Evolutionary conservation across 2,113 vertebrate genomes (phyloP).

Genomic region (Falcunculus frontatus): DNA sequence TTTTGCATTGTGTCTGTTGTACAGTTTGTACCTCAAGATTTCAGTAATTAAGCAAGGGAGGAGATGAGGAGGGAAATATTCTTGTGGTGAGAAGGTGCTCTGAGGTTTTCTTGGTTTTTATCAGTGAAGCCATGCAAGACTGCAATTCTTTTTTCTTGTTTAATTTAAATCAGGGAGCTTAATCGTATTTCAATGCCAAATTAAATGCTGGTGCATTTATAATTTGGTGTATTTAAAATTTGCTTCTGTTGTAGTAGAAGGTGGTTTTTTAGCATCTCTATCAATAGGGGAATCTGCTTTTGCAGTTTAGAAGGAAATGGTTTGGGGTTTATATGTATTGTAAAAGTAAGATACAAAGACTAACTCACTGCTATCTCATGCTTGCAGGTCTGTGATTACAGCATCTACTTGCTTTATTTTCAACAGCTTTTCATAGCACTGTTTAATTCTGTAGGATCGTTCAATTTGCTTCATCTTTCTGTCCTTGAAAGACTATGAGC

Average conservation of each 20-base stretch:
- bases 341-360: not conserved
- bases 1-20: not conserved
- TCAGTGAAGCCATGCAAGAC: not conserved
- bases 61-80: not conserved
- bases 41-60: not conserved
- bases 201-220: not conserved
- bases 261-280: not conserved
- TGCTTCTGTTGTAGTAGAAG: not conserved
- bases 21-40: not conserved
- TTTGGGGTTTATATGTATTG: not conserved
- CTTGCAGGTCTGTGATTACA: not conserved
- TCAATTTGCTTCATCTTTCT: slow-evolving; percentile 54
- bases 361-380: not conserved
- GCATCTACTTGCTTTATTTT: slow-evolving; percentile 39
- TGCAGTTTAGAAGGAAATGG: not conserved
- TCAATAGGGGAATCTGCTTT: not conserved
- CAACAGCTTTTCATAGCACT: slow-evolving; percentile 42
- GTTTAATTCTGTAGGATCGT: slow-evolving; percentile 35
- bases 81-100: not conserved
- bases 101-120: slow-evolving; percentile 1
- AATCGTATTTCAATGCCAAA: not conserved
- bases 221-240: not conserved
- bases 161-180: not conserved
- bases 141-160: not conserved
- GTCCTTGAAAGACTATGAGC: slow-evolving; percentile 56